Percentiles rank a stretch among this genome's conserved stretches.
Evolutionary conservation across 1,140 invertebrate species (phyloP).

Genomic region (Cydia fagiglandana): DNA sequence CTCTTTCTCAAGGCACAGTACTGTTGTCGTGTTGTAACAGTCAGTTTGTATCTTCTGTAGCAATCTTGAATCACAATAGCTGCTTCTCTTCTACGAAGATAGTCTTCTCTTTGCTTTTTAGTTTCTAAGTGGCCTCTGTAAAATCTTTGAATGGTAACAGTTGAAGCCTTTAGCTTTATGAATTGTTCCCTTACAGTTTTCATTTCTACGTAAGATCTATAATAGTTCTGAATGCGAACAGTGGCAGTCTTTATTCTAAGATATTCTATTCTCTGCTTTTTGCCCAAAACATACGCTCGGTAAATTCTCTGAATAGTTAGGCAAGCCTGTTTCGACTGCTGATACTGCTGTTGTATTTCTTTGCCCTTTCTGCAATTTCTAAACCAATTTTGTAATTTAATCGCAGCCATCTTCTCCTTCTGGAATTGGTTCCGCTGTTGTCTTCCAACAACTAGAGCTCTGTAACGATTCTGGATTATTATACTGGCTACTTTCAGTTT

Average conservation of each 20-base stretch:
- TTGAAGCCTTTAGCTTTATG: slow-evolving; percentile 51
- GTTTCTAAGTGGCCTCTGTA: slow-evolving; percentile 71
- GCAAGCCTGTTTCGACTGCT: slow-evolving; percentile 50
- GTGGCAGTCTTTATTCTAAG: slow-evolving; percentile 56
- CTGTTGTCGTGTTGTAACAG: slow-evolving; percentile 46
- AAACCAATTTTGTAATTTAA: slow-evolving; percentile 72
- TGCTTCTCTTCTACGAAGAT: slow-evolving; percentile 58
- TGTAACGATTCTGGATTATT: slow-evolving; percentile 60
- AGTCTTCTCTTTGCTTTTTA: slow-evolving; percentile 61
- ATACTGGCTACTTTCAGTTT: slow-evolving; percentile 49
- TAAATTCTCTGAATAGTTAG: slow-evolving; percentile 65
- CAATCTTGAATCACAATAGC: slow-evolving; percentile 59
- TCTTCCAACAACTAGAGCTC: slow-evolving; percentile 56
- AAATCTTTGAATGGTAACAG: slow-evolving; percentile 70
- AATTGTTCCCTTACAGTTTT: slow-evolving; percentile 56
- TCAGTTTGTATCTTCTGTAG: slow-evolving; percentile 63
- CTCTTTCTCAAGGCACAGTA: slow-evolving; percentile 65
- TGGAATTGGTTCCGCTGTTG: slow-evolving; percentile 52
- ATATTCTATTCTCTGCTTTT: slow-evolving; percentile 51
- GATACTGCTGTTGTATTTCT: slow-evolving; percentile 46
- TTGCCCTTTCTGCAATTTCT: slow-evolving; percentile 58
- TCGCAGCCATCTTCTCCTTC: slow-evolving; percentile 51
- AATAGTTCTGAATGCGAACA: slow-evolving; percentile 69
- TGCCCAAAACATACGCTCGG: slow-evolving; percentile 52
- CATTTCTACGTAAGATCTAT: slow-evolving; percentile 66